Evolutionary conservation across 2,888 invertebrate genomes (phyloP).

Genomic region (Eurytoma adleriae): DNA sequence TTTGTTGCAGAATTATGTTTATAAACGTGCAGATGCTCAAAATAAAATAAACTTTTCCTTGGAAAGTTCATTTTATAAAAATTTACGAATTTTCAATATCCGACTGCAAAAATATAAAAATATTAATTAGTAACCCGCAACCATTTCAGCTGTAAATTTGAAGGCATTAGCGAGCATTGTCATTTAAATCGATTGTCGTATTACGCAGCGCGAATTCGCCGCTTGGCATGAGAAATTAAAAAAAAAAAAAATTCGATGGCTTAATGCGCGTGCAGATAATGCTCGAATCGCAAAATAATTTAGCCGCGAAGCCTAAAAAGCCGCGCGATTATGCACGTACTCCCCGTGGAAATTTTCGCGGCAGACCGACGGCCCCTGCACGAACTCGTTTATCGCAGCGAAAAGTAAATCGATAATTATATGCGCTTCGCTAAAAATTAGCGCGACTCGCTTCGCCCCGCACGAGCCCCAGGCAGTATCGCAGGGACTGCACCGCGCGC

Average conservation of each 20-base stretch:
- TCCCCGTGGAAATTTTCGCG: conserved; percentile 1
- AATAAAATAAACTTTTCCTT: too few relatives aligned
- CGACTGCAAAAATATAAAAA: too few relatives aligned
- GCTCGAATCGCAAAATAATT: conserved; percentile 42
- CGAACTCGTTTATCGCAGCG: conserved; percentile 55
- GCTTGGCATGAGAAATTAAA: too few relatives aligned
- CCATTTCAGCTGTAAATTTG: too few relatives aligned
- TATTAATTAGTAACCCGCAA: too few relatives aligned
- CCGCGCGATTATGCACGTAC: conserved; percentile 2
- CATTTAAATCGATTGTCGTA: too few relatives aligned
- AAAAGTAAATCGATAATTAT: conserved; percentile 71
- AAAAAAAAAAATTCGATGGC: background rate
- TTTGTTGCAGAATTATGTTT: too few relatives aligned
- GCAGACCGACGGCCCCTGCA: background rate
- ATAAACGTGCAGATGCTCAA: too few relatives aligned
- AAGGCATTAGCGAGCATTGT: too few relatives aligned
- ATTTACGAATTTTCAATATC: too few relatives aligned
- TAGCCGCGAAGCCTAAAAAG: conserved; percentile 25
- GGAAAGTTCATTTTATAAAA: too few relatives aligned
- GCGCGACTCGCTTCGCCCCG: conserved; percentile 57
- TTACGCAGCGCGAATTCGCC: too few relatives aligned
- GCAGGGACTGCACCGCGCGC: conserved; percentile 58
- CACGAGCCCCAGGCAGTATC: conserved; percentile 63
- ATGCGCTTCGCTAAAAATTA: conserved; percentile 70
- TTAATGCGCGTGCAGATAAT: background rate